A percentile compares a stretch with the other conserved stretches of the same genome.
Evolutionary conservation across 2,113 vertebrate genomes (phyloP).

Genomic region (human (Homo sapiens)): DNA sequence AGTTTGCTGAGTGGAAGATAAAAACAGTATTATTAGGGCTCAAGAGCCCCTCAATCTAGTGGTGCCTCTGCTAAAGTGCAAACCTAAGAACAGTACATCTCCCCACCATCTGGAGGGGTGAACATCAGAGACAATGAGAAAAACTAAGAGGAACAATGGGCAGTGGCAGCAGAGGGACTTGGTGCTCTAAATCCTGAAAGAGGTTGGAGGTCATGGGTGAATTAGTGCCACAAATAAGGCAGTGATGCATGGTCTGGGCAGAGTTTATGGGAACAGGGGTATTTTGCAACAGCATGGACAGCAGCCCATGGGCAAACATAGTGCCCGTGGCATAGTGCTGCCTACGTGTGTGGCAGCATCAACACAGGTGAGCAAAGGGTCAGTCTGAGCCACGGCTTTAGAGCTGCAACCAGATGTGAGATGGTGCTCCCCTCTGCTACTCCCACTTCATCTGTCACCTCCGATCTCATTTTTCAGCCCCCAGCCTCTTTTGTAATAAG

Average conservation of each 20-base stretch:
- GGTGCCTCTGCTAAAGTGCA: not conserved
- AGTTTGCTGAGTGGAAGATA: not conserved
- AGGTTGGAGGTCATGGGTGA: not conserved
- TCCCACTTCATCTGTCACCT: not conserved
- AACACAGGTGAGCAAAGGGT: not conserved
- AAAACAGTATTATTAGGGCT: not conserved
- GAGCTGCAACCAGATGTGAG: not conserved
- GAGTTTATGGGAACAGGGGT: not conserved
- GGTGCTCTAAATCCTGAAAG: not conserved
- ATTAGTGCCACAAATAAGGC: not conserved
- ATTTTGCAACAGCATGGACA: not conserved
- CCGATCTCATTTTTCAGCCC: not conserved
- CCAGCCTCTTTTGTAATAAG: not conserved
- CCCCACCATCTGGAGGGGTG: not conserved
- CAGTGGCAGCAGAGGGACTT: not conserved
- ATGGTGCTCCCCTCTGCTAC: too few species aligned
- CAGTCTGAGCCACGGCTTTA: not conserved
- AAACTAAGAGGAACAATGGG: not conserved
- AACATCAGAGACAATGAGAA: not conserved
- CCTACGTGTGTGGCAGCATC: not conserved
- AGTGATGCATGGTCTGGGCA: not conserved
- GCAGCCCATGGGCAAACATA: not conserved
- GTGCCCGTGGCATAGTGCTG: not conserved
- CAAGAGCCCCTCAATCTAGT: not conserved
- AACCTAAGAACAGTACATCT: not conserved